These are phyloP conservation scores for Oreochromis grahami DNA, from an alignment of 2,797 vertebrate species.

Conservation along the genomic window DNA sequence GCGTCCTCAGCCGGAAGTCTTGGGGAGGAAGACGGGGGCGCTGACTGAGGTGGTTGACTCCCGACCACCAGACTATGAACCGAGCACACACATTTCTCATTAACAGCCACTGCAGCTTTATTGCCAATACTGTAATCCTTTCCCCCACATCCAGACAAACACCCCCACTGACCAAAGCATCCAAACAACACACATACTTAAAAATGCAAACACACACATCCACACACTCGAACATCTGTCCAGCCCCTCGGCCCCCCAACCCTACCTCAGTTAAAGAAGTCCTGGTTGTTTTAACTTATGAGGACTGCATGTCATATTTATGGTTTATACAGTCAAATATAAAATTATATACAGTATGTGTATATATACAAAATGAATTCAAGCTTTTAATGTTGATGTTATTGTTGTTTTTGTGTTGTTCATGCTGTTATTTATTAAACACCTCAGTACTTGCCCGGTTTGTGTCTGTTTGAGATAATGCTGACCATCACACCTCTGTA, in stretches of 20 bases:
- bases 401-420: constrained; percentile 75
- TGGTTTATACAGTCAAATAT: constrained; percentile 95
- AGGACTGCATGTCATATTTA: constrained; percentile 99
- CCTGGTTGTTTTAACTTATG: constrained; percentile 95
- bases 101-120: constrained; percentile 69
- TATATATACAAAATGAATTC: constrained; percentile 76
- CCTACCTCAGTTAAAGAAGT: constrained; percentile 95
- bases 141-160: constrained; percentile 17
- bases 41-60: constrained; percentile 65
- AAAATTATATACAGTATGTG: constrained; percentile 74
- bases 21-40: constrained; percentile 65
- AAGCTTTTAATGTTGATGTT: constrained; percentile 74
- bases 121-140: constrained; percentile 75
- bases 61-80: constrained; percentile 51
- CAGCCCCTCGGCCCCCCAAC: constrained; percentile 63
- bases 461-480: constrained; percentile 21
- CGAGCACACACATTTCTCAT: constrained; percentile 52
- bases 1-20: constrained; percentile 93
- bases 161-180: not conserved
- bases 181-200: not conserved
- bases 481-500: not conserved
- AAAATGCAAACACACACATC: not conserved
- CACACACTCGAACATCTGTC: constrained; percentile 8
- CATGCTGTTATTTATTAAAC: constrained; percentile 98
- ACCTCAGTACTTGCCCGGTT: constrained; percentile 79